Base-by-base conservation (phyloP, 2,797 vertebrate genomes). In the Lophotriccus pileatus region DNA sequence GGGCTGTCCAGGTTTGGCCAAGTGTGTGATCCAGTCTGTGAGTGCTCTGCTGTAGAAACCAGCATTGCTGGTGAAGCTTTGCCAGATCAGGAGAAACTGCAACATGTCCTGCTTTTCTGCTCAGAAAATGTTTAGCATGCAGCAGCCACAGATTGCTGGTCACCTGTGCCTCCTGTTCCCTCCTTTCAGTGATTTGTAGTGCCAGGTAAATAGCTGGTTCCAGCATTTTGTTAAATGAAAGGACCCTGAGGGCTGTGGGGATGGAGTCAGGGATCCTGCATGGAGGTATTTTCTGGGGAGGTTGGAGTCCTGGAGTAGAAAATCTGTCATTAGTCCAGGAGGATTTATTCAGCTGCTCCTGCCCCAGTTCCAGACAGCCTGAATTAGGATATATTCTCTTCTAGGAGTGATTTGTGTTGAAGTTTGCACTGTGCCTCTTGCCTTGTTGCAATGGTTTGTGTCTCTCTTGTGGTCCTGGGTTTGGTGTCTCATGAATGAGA, bases 11-110 rank as follows among this genome's bases (percentile, higher is more conserved):
- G 14, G 15, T 50, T 30, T 70, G 74, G 41, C 69, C 47, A 49
- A 56, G 49, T 3, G 0, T 0, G 0, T 63, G n/a, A 85, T 83
- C 56, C 14, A 6, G 24, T 77, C 50, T 70, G 15, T 55, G 50
- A 69, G 39, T 11, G 1, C 6, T 39, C 28, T 50, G 47, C 56
- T 76, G 4, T 34, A 34, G 59, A 53, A 88, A 47, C 32, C 49
- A 72, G 24, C 21, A 3, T 30, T 78, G 12, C 60, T 84, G 47
- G 19, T n/a, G 58, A 58, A 79, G 43, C 67, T 88, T 53, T 75
- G 12, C 63, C 47, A 43, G 20, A 34, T n/a, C 7, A 50, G 34
- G 36, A 15, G 58, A 50, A 41, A 39, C 78, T 86, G 56, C 47
- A 77, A 10, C 5, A 4, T 0, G 5, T 72, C 14, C 17, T 91